Evolutionary conservation across 2,113 vertebrate genomes (phyloP).

Genomic region (Naja naja): DNA sequence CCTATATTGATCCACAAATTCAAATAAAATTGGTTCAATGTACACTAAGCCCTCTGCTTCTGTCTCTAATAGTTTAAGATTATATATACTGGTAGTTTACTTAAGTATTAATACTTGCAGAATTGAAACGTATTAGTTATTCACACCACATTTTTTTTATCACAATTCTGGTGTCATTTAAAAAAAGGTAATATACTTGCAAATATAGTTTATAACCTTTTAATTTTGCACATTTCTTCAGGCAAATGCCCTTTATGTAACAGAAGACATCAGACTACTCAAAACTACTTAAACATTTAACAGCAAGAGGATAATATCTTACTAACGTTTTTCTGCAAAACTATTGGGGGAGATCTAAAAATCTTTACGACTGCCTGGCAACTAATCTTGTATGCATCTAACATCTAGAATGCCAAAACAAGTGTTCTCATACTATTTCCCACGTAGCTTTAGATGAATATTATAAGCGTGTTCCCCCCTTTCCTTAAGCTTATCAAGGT

Average conservation of each 20-base stretch:
- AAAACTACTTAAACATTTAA: constrained; percentile 11
- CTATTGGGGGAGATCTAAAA: constrained; percentile 13
- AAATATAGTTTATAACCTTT: neutral
- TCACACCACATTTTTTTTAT: neutral
- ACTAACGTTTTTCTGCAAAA: constrained; percentile 7
- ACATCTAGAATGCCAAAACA: neutral
- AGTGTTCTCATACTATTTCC: neutral
- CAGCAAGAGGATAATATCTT: constrained; percentile 3
- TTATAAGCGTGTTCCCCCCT: neutral
- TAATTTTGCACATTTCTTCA: neutral
- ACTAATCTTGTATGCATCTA: neutral
- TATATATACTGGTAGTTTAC: neutral
- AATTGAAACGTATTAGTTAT: neutral
- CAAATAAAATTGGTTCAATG: neutral
- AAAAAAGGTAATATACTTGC: neutral
- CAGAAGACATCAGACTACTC: neutral
- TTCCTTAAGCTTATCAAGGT: accelerated
- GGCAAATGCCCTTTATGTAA: neutral
- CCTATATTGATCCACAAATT: neutral
- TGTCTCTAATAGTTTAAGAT: neutral
- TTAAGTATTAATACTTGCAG: neutral
- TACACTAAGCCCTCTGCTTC: neutral
- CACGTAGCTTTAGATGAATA: neutral
- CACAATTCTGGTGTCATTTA: neutral
- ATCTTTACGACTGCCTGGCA: neutral